Percentiles rank a stretch among this genome's conserved stretches.
These are phyloP conservation scores for Mycogona germanica DNA, from an alignment of 2,888 invertebrate genomes.

Conservation along the genomic window DNA sequence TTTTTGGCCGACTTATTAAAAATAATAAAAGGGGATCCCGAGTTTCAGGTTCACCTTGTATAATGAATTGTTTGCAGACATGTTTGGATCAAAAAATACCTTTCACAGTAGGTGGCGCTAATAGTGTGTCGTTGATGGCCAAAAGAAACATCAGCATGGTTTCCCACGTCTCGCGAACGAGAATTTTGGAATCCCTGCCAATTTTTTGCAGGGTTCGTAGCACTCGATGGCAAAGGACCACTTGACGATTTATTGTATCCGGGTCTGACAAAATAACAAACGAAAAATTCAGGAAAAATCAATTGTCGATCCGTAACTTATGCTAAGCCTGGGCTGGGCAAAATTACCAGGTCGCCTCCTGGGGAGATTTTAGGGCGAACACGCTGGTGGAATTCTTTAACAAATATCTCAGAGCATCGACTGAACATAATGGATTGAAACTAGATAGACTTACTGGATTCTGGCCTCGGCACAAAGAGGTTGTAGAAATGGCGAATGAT, in stretches of 20 bases:
- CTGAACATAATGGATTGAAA: background rate
- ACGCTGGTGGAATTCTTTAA: too few species aligned
- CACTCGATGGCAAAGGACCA: conserved; percentile 83
- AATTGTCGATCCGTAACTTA: background rate
- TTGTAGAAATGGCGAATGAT: conserved; percentile 89
- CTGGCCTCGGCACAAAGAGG: conserved; percentile 82
- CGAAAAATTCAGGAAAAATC: background rate
- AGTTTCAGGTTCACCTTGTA: background rate
- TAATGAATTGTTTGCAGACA: background rate
- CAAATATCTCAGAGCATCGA: too few species aligned
- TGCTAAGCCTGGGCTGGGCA: too few species aligned
- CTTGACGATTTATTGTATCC: conserved; percentile 72
- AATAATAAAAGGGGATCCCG: background rate
- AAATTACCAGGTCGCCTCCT: too few species aligned
- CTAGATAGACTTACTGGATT: conserved; percentile 40
- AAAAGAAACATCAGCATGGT: conserved; percentile 72
- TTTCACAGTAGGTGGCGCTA: conserved; percentile 84
- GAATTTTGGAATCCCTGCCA: conserved; percentile 55
- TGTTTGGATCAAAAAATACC: conserved; percentile 31
- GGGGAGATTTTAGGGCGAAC: too few species aligned
- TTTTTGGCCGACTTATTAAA: too few species aligned
- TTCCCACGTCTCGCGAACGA: conserved; percentile 85
- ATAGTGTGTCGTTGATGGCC: conserved; percentile 77
- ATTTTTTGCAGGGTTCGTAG: conserved; percentile 70
- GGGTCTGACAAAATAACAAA: conserved; percentile 44